phyloP scores from a whole-genome alignment of 2,113 vertebrate species.

The Pardalotus punctatus region DNA sequence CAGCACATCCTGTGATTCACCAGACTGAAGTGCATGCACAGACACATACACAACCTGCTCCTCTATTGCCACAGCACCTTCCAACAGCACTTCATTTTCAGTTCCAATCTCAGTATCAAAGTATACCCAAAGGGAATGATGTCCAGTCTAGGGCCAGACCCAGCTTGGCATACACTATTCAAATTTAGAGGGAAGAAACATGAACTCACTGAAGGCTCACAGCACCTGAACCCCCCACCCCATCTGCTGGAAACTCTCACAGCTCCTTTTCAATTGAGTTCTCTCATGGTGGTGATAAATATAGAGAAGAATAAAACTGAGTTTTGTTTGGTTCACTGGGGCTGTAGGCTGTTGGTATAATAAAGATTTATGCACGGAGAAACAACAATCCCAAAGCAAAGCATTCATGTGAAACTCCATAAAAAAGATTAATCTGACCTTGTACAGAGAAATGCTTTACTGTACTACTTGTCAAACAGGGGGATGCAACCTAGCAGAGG shows the following conservation, averaged over 20 bases:
- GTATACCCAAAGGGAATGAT: background rate
- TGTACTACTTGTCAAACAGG: background rate
- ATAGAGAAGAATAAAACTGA: slow-evolving; percentile 14
- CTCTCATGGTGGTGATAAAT: slow-evolving; percentile 14
- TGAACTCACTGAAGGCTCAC: background rate
- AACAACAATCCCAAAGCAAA: slow-evolving; percentile 43
- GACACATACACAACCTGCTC: background rate
- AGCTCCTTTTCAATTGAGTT: background rate
- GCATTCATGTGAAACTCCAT: slow-evolving; percentile 32
- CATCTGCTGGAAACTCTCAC: background rate
- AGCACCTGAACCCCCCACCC: background rate
- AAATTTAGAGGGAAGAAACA: background rate
- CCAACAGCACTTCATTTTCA: background rate
- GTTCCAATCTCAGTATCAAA: background rate
- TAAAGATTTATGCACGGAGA: slow-evolving; percentile 58
- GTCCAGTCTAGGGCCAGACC: background rate
- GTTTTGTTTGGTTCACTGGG: slow-evolving; percentile 25
- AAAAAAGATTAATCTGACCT: slow-evolving; percentile 34
- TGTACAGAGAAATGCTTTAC: background rate
- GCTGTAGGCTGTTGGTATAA: slow-evolving; percentile 34
- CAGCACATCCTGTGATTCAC: background rate
- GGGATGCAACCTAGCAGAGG: background rate
- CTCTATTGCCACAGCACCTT: background rate
- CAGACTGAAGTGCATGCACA: background rate
- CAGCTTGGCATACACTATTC: background rate